Evolutionary conservation across 92 coral and sea anemone genomes (phyloP).

Genomic region (Chrysogorgia sp.): DNA sequence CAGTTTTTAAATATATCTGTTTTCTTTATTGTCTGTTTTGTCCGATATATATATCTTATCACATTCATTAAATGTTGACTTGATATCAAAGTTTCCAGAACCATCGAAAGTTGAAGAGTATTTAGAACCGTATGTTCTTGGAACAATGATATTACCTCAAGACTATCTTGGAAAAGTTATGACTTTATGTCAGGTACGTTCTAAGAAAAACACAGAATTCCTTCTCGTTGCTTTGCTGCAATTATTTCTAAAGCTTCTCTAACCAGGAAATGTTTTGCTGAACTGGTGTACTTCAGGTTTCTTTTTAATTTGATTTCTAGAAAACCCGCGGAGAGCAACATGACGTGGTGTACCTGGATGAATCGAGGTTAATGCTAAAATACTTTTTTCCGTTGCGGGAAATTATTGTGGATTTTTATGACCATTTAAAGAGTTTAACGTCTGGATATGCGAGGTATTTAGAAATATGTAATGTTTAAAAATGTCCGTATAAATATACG

Average conservation of each 20-base stretch:
- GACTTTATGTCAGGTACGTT: constrained; percentile 84
- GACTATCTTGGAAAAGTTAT: constrained; percentile 92
- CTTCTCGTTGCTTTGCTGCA: background rate
- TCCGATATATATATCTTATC: background rate
- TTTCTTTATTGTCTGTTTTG: background rate
- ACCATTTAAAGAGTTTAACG: constrained; percentile 84
- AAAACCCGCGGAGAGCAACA: constrained; percentile 84
- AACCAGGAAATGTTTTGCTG: too few relatives aligned
- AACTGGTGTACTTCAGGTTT: background rate
- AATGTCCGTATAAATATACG: background rate
- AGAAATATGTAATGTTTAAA: background rate
- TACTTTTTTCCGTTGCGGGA: constrained; percentile 86
- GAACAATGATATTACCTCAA: constrained; percentile 86
- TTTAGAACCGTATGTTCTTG: constrained; percentile 82
- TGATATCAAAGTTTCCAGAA: constrained; percentile 79
- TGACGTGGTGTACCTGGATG: constrained; percentile 85
- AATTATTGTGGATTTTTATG: constrained; percentile 90
- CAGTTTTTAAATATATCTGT: background rate
- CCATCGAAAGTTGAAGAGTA: constrained; percentile 77
- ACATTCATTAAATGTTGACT: background rate
- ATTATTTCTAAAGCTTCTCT: too few relatives aligned
- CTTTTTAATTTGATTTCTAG: constrained; percentile 45
- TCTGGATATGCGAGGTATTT: constrained; percentile 96
- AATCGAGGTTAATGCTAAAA: constrained; percentile 89
- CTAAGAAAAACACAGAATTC: background rate